These are phyloP conservation scores for Etheostoma nigrum DNA, from an alignment of 2,797 vertebrate genomes.

Conservation along the genomic window DNA sequence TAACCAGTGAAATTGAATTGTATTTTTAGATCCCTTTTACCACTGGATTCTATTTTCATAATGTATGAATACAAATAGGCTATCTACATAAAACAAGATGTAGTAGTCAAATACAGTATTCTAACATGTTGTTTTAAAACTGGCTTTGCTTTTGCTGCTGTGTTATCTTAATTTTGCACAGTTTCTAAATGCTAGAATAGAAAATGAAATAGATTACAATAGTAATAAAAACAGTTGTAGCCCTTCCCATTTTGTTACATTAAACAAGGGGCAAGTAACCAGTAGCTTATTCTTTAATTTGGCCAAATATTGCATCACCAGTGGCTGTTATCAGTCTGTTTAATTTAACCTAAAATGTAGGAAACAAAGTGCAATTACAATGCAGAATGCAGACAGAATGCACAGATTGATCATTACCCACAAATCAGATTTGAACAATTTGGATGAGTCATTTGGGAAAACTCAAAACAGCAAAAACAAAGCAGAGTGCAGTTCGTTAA, in stretches of 20 bases:
- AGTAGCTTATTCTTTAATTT: neutral
- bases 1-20: neutral
- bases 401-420: slow-evolving; percentile 38
- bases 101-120: neutral
- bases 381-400: neutral
- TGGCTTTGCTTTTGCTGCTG: slow-evolving; percentile 9
- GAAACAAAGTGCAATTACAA: slow-evolving; percentile 7
- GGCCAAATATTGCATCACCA: neutral
- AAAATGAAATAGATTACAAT: too few species aligned
- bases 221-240: neutral
- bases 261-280: neutral
- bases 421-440: slow-evolving; percentile 35
- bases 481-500: slow-evolving; percentile 44
- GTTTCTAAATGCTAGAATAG: neutral
- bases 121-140: neutral
- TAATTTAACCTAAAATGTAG: neutral
- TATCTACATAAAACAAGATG: neutral
- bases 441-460: slow-evolving; percentile 30
- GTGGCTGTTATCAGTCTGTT: neutral
- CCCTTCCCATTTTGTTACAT: neutral
- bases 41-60: neutral
- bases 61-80: neutral
- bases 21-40: slow-evolving; percentile 7
- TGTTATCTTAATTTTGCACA: neutral
- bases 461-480: slow-evolving; percentile 31